Evolutionary conservation across 1,140 invertebrate species (phyloP), one percentile per base, ranked within the genome.

Genomic region (Pseudomyrmex cubaensis): DNA sequence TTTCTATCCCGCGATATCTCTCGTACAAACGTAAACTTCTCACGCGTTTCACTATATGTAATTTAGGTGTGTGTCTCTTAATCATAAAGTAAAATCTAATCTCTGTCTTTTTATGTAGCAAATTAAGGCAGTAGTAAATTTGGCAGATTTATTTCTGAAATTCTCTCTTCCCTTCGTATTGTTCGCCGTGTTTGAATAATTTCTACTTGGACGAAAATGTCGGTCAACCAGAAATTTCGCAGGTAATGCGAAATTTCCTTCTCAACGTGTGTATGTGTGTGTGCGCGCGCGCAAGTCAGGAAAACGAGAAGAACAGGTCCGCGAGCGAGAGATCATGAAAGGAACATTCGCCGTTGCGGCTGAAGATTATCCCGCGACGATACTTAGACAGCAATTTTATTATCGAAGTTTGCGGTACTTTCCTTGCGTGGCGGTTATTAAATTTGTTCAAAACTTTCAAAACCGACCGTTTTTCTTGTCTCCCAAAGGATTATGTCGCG

Each of bases 361-460:
- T 48, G 56, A 73, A 35, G 69, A 87, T 64, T 69, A 84, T 67
- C 82, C 64, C 73, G 73, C 74, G 85, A 69, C 57, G 85, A 87
- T 87, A 87, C 46, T 59, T 12, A 13, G 57, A 56, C 54, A 59
- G 69, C 70, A 75, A 87, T 87, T 87, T 74, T 74, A 87, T 87
- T 86, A 73, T 44, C 59, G 20, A 87, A 84, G 57, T 87, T 35
- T 87, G 44, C 63, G 17, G 46, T n/a, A 75, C 48, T 82, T 82
- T 82, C 35, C 10, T 22, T 20, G 69, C 66, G 25, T 48, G 59
- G 52, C 85, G 83, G 35, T 87, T 87, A 87, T 87, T 87, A 83
- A 87, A 87, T 87, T 87, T 87, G 85, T 87, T 84, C 70, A 50
- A 66, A 87, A 87, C 85, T 87, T 87, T 72, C 44, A 25, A 80